Conservation (phyloP, 2,113 vertebrate genomes). For the Pica pica region DNA sequence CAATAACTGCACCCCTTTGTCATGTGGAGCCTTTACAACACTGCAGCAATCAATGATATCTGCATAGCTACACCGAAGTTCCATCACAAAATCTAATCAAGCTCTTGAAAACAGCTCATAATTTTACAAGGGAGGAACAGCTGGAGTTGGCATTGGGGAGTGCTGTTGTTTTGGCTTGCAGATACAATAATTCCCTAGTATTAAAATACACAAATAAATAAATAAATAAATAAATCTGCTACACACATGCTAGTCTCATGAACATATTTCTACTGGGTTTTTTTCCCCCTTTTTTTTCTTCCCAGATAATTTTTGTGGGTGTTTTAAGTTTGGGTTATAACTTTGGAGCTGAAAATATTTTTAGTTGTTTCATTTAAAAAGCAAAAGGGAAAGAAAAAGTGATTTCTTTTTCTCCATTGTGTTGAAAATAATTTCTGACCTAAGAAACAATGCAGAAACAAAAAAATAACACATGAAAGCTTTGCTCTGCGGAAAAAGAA, state of each 20-base stretch:
- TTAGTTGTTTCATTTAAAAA: background rate
- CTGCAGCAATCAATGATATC: background rate
- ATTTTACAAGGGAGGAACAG: constrained; percentile 60
- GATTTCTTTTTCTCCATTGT: background rate
- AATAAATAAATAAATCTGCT: background rate
- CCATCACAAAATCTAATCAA: background rate
- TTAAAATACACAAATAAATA: background rate
- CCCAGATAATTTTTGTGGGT: background rate
- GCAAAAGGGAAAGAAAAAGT: background rate
- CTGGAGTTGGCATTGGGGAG: constrained; percentile 53
- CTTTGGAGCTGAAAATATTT: background rate
- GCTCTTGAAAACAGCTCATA: constrained; percentile 41
- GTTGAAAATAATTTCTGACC: constrained; percentile 22
- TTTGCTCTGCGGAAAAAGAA: constrained; percentile 19
- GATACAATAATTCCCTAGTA: constrained; percentile 41
- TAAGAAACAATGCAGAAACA: background rate
- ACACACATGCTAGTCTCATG: background rate
- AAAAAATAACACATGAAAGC: background rate
- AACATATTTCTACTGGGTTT: background rate
- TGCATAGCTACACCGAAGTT: background rate
- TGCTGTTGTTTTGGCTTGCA: constrained; percentile 58
- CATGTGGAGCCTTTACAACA: background rate
- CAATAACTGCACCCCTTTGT: background rate
- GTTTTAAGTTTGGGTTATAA: background rate
- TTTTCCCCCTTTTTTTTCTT: background rate